A percentile compares a stretch with the other conserved stretches of the same genome.
Evolutionary conservation across 2,797 vertebrate genomes (phyloP).

Genomic region (Phyllotis vaccarum): DNA sequence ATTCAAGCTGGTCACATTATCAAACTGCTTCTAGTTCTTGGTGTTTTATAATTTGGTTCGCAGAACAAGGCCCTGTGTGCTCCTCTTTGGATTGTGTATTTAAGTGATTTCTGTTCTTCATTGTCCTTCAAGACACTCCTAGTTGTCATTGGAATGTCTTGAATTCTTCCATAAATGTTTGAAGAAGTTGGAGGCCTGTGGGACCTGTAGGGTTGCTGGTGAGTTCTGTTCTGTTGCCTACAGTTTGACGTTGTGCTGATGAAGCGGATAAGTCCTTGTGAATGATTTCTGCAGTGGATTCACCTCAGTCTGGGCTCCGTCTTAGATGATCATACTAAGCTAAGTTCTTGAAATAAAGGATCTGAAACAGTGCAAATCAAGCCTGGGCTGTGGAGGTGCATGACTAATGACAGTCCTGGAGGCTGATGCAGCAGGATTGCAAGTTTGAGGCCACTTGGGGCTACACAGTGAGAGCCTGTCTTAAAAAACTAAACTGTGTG

Average conservation of each 20-base stretch:
- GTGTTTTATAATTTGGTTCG: slow-evolving; percentile 16
- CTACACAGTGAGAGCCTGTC: background rate
- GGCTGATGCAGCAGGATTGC: background rate
- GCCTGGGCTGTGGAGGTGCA: background rate
- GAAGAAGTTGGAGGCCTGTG: background rate
- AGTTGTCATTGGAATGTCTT: slow-evolving; percentile 33
- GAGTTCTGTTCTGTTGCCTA: background rate
- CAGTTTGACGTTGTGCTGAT: background rate
- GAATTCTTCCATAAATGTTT: slow-evolving; percentile 31
- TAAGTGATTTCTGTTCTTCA: slow-evolving; percentile 55
- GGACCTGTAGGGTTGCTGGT: background rate
- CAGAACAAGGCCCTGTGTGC: slow-evolving; percentile 9
- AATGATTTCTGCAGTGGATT: background rate
- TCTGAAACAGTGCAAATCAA: background rate
- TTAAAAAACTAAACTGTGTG: background rate
- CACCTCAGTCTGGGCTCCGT: background rate
- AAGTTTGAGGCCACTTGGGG: background rate
- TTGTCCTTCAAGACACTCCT: background rate
- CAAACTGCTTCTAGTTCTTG: slow-evolving; percentile 3
- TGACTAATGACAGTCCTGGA: background rate
- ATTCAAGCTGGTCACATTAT: background rate
- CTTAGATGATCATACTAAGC: background rate
- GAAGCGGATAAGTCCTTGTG: background rate
- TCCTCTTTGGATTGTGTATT: slow-evolving; percentile 36
- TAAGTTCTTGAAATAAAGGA: slow-evolving; percentile 10